A percentile compares a stretch with the other conserved stretches of the same genome.
Evolutionary conservation across 2,113 vertebrate genomes (phyloP).

Genomic region (Gambusia affinis): DNA sequence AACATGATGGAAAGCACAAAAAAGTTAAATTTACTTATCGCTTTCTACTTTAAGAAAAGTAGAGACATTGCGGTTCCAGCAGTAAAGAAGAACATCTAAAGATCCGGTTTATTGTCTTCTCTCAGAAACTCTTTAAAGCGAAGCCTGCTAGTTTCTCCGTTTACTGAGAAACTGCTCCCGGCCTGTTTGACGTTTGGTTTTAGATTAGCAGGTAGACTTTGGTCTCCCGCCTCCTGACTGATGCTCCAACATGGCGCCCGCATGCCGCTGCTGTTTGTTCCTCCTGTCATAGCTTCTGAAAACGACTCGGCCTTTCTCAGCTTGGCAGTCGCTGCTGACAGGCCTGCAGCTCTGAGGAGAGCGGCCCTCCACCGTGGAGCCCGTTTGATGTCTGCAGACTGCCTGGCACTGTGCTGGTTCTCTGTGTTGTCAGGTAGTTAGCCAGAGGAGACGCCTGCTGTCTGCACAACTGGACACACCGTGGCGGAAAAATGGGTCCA

Average conservation of each 20-base stretch:
- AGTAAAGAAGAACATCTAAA: neutral
- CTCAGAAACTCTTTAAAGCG: neutral
- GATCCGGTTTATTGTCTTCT: neutral
- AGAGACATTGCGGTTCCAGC: neutral
- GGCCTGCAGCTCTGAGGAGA: slow-evolving; percentile 35
- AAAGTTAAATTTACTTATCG: too few species aligned
- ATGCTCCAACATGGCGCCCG: neutral
- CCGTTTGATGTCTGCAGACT: slow-evolving; percentile 35
- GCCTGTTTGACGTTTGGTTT: neutral
- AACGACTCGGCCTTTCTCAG: neutral
- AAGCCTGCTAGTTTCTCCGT: neutral
- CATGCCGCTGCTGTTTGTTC: slow-evolving; percentile 8
- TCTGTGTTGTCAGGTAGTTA: slow-evolving; percentile 62
- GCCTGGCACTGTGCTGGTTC: slow-evolving; percentile 22
- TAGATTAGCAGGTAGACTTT: neutral
- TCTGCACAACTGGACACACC: slow-evolving; percentile 36
- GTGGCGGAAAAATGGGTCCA: slow-evolving; percentile 2
- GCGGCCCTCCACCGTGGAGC: slow-evolving; percentile 19
- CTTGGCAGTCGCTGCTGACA: slow-evolving; percentile 26
- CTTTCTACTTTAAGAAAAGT: neutral
- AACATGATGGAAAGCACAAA: too few species aligned
- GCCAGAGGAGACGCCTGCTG: slow-evolving; percentile 11
- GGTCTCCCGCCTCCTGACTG: neutral
- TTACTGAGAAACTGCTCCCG: too few species aligned
- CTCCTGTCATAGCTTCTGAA: neutral